These are phyloP conservation scores for Pherbina coryleti DNA, from an alignment of 2,888 invertebrate genomes.

Conservation along the genomic window DNA sequence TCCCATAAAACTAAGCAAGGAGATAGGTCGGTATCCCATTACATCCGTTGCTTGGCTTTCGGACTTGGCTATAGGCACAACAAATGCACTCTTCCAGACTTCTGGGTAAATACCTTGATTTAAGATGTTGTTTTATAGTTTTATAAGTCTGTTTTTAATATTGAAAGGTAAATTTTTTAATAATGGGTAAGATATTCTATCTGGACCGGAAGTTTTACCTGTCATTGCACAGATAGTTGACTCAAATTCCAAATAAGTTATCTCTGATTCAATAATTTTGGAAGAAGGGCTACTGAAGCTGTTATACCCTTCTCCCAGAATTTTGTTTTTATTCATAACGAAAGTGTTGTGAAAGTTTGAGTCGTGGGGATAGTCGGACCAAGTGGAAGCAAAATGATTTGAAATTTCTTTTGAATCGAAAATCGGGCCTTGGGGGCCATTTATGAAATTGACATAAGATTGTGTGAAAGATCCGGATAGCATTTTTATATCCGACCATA, in stretches of 20 bases:
- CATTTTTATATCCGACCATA: slow-evolving; percentile 10
- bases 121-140: slow-evolving; percentile 1
- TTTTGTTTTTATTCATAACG: background rate
- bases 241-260: too few species aligned
- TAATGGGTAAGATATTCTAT: too few species aligned
- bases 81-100: background rate
- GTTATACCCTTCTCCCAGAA: background rate
- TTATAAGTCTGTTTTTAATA: too few species aligned
- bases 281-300: background rate
- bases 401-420: background rate
- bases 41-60: too few species aligned
- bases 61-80: background rate
- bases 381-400: background rate
- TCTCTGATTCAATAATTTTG: background rate
- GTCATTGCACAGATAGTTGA: too few species aligned
- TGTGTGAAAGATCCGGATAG: background rate
- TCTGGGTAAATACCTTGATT: background rate
- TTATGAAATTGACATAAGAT: background rate
- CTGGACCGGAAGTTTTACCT: too few species aligned
- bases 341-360: background rate
- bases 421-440: background rate
- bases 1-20: too few species aligned
- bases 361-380: background rate
- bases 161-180: too few species aligned
- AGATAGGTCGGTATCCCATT: too few species aligned